Conservation (phyloP, 2,888 invertebrate species). For the Limnephilus lunatus region DNA sequence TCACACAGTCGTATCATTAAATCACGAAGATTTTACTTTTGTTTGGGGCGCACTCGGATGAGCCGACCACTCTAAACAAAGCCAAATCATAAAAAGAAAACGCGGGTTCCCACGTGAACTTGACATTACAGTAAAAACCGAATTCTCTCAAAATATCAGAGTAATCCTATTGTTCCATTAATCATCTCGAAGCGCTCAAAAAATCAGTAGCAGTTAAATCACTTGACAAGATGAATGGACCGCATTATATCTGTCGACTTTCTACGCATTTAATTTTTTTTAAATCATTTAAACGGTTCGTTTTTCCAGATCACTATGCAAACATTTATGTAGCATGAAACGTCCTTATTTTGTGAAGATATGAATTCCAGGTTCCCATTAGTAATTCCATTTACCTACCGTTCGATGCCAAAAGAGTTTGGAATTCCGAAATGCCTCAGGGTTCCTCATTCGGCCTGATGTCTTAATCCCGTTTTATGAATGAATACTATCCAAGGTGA, state of each 20-base stretch:
- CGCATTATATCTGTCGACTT: slow-evolving; percentile 22
- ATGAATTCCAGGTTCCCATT: neutral
- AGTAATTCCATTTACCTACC: neutral
- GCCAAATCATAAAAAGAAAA: slow-evolving; percentile 51
- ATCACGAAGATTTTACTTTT: slow-evolving; percentile 35
- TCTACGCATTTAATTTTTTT: slow-evolving; percentile 28
- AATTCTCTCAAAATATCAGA: slow-evolving; percentile 56
- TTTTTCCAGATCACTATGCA: neutral
- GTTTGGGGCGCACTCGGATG: slow-evolving; percentile 12
- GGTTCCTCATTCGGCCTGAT: too few relatives aligned
- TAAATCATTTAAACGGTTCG: neutral
- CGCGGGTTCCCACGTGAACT: slow-evolving; percentile 62
- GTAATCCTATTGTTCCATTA: slow-evolving; percentile 57
- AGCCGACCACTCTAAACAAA: slow-evolving; percentile 27
- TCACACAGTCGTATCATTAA: slow-evolving; percentile 39
- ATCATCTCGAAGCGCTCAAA: slow-evolving; percentile 46
- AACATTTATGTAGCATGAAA: neutral
- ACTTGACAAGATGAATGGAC: slow-evolving; percentile 49
- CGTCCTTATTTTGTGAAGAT: neutral
- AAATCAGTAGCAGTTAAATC: slow-evolving; percentile 42
- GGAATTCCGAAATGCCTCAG: too few relatives aligned
- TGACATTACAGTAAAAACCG: slow-evolving; percentile 59
- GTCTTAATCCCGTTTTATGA: too few relatives aligned
- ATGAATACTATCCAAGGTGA: too few relatives aligned
- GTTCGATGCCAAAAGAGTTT: neutral